These are phyloP conservation scores for Oceanodroma tethys DNA, from an alignment of 2,113 vertebrate species.

Conservation along the genomic window DNA sequence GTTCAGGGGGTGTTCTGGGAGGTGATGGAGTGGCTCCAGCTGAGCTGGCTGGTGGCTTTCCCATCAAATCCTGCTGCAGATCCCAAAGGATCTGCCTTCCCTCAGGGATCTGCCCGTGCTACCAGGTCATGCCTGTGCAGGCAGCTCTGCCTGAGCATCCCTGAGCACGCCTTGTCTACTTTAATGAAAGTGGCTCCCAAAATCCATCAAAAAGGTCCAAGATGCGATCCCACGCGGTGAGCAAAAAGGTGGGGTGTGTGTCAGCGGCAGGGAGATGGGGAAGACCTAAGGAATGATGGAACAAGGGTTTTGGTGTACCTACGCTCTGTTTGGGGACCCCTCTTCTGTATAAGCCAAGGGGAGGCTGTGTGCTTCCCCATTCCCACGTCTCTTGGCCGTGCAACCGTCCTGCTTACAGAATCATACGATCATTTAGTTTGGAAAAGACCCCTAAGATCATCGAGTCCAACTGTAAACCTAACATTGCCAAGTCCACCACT, in stretches of 20 bases:
- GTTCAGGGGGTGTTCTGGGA: not conserved
- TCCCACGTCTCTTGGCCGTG: fast-evolving
- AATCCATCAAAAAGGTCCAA: not conserved
- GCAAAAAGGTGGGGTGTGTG: not conserved
- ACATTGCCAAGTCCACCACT: not conserved
- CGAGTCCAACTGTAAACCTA: fast-evolving
- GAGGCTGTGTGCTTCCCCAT: not conserved
- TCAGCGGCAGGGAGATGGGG: not conserved
- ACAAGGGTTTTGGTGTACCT: not conserved
- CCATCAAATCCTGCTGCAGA: not conserved
- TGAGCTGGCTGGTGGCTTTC: not conserved
- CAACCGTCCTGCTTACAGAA: not conserved
- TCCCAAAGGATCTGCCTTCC: not conserved
- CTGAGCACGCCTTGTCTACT: not conserved
- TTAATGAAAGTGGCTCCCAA: not conserved
- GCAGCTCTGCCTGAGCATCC: not conserved
- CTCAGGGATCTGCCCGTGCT: not conserved
- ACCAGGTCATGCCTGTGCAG: not conserved
- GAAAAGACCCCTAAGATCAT: not conserved
- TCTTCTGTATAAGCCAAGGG: not conserved
- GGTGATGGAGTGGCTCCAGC: not conserved
- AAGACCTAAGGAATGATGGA: not conserved
- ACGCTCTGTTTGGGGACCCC: fast-evolving
- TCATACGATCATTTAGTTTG: not conserved
- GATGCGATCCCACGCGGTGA: fast-evolving